Evolutionary conservation across 2,113 vertebrate species (phyloP), one percentile per base, ranked within the genome.

Genomic region (Zosterops borbonicus): DNA sequence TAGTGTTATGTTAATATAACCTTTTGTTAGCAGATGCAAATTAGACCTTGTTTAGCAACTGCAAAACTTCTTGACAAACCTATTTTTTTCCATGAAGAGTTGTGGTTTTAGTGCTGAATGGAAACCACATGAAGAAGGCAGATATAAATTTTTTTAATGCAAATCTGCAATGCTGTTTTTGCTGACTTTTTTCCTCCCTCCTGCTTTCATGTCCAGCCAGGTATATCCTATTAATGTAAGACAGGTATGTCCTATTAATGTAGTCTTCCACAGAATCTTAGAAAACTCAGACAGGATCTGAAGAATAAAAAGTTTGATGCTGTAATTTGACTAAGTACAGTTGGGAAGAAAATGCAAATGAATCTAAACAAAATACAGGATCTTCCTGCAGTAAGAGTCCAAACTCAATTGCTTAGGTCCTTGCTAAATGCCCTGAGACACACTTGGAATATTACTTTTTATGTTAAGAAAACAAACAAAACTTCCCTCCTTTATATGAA

Each of bases 11-110:
- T 21, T 89, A 91, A 68, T 79, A 70, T 92, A 94, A 50, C 9
- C 73, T 87, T 87, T 95, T 70, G 68, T 89, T 41, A 91, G 49
- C 49, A 92, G 63, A 85, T 92, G 59, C 62, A 96, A 78, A 77
- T 83, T 53, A 85, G 58, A 68, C 15, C 60, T 84, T 12, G 5
- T 92, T 90, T 83, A 93, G 19, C 56, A 70, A 65, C 11, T 85
- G 23, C 70, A 70, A 44, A 91, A 56, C 9, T 41, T 95, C 92
- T 63, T 65, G 37, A 70, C 33, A 31, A 62, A 68, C 37, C 8
- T n/a, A 31, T 37, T 50, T 55, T 14, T 73, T 59, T 22, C 28
- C 47, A 22, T 33, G 13, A 17, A 60, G 49, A 67, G 9, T 46
- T 90, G 65, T 33, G 33, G 68, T 90, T 93, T 85, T 42, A 69